Conservation (phyloP, 2,797 vertebrate genomes). For the Smutsia temminckii region DNA sequence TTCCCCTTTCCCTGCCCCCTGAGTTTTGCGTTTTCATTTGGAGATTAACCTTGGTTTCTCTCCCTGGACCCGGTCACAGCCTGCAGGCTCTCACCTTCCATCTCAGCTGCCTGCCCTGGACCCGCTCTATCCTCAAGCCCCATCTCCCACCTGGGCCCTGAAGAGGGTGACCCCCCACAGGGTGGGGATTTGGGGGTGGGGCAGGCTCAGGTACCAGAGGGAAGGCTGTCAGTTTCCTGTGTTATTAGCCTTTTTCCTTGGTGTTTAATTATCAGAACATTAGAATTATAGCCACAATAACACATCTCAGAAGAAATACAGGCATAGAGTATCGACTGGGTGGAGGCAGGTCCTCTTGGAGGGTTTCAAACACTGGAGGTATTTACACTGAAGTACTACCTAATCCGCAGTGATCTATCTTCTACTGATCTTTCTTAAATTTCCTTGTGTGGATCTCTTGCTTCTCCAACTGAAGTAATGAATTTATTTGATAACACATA, state of each 20-base stretch:
- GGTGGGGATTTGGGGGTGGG: no score
- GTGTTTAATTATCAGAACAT: neutral
- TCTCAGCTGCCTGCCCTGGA: neutral
- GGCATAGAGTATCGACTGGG: fast-evolving
- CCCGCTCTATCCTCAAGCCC: fast-evolving
- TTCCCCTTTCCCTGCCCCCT: neutral
- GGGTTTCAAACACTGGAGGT: neutral
- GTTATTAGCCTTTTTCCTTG: neutral
- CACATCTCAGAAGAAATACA: neutral
- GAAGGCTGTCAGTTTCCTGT: neutral
- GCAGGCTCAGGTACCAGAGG: neutral
- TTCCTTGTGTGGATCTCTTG: neutral
- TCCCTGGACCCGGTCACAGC: neutral
- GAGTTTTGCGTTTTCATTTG: neutral
- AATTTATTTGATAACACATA: neutral
- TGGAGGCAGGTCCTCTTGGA: neutral
- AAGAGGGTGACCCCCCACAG: neutral
- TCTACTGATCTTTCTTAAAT: neutral
- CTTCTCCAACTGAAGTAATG: neutral
- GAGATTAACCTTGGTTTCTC: neutral
- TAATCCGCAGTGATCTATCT: neutral
- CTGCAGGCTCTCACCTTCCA: neutral
- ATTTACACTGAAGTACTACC: neutral
- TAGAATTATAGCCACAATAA: neutral
- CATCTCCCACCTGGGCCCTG: neutral